These are phyloP conservation scores for Neolamprologus hecqui DNA, from an alignment of 2,113 vertebrate genomes.

Conservation along the genomic window DNA sequence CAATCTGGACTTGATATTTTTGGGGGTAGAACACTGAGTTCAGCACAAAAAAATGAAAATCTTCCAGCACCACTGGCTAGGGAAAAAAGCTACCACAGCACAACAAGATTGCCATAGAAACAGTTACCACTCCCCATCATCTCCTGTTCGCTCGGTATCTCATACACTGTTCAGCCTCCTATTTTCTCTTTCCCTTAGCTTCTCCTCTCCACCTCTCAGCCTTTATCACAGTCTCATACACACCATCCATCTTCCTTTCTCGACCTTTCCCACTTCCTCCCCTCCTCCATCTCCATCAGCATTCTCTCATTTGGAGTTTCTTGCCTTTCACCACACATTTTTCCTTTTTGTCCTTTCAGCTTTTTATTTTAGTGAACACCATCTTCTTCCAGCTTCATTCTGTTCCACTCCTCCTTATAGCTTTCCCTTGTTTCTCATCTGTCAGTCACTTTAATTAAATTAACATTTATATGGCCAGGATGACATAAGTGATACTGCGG, in stretches of 20 bases:
- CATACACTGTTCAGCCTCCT: neutral
- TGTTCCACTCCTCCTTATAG: neutral
- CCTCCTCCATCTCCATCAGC: neutral
- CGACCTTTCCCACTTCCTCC: neutral
- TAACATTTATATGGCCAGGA: neutral
- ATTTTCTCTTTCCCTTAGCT: conserved; percentile 4
- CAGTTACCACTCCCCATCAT: conserved; percentile 3
- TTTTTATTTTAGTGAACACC: neutral
- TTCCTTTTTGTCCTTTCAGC: neutral
- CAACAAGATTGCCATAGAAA: conserved; percentile 23
- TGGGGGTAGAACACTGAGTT: neutral
- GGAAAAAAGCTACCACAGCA: neutral
- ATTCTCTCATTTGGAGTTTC: neutral
- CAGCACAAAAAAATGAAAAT: neutral
- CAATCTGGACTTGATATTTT: neutral
- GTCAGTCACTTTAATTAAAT: neutral
- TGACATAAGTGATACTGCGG: neutral
- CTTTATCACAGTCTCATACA: neutral
- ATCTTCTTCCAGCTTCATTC: neutral
- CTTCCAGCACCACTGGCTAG: neutral
- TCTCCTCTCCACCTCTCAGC: neutral
- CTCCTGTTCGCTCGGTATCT: neutral
- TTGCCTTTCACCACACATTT: neutral
- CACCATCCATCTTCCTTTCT: neutral
- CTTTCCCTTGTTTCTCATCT: neutral